Evolutionary conservation across 2,888 invertebrate genomes (phyloP), one percentile per base, ranked within the genome.

Genomic region (Exocentrus adspersus): DNA sequence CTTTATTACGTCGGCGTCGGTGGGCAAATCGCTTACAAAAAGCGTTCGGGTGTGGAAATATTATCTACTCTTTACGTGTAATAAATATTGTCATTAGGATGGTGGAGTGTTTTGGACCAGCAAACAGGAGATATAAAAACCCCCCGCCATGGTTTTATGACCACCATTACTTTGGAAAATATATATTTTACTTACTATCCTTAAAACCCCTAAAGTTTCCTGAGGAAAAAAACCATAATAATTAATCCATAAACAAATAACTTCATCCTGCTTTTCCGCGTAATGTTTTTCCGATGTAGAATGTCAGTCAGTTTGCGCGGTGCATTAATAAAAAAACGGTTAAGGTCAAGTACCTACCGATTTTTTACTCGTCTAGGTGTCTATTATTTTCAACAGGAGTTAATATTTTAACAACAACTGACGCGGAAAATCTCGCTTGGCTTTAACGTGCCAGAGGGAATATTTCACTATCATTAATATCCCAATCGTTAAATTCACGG

Each of bases 11-110:
- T 48, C 14, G 21, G 19, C 24, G 24, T 48, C 14, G 21, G 24
- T 48, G 21, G 21, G 46, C 24, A 24, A 48, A 48, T 37, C 37
- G 37, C 14, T 37, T 37, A 37, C 37, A 37, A 37, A 37, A 37
- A n/a, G 37, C 37, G 12, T 5, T n/a, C n/a, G 37, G 37, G 37
- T 12, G 37, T 37, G 37, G 14, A 37, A 37, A 37, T 37, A 37
- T 37, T 37, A 37, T 37, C 37, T 9, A 14, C 12, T 37, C 24
- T 37, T 37, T 37, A 37, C 37, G 37, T 37, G 10, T 37, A 37
- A 37, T 37, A 37, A 37, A 37, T 37, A 37, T n/a, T 37, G 37
- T 37, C 37, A 37, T 37, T 37, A 37, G n/a, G 37, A n/a, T n/a
- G 37, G n/a, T 9, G 5, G 37, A 37, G 12, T 12, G n/a, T 37